phyloP scores from a whole-genome alignment of 2,888 invertebrate genomes.

The Oscheius sp. region DNA sequence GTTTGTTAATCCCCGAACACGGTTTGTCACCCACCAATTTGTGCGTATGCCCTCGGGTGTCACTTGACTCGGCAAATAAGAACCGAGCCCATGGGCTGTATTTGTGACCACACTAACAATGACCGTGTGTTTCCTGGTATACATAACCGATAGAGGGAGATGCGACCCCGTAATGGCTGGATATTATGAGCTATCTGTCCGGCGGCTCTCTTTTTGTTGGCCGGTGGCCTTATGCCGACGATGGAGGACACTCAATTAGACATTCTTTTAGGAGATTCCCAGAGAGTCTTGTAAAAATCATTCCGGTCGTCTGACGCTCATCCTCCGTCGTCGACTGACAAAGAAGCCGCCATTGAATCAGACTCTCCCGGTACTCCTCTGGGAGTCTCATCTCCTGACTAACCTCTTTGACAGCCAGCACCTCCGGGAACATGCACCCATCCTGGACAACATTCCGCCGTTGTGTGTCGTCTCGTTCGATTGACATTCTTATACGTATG shows the following conservation, averaged over 20 bases:
- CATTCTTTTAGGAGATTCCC: not conserved
- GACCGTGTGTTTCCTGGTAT: slow-evolving; percentile 32
- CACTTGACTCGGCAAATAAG: slow-evolving; percentile 36
- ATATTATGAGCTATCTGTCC: slow-evolving; percentile 14
- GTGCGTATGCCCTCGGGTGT: slow-evolving; percentile 29
- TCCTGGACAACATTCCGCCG: slow-evolving; percentile 76
- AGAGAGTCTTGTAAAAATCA: slow-evolving; percentile 3
- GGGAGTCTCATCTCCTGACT: slow-evolving; percentile 11
- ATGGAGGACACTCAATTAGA: not conserved
- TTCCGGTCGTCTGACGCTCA: slow-evolving; percentile 21
- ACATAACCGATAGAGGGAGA: not conserved
- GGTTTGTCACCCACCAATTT: slow-evolving; percentile 23
- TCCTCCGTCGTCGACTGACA: not conserved
- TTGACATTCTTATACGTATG: slow-evolving; percentile 75
- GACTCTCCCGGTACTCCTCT: slow-evolving; percentile 15
- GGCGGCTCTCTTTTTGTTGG: slow-evolving; percentile 23
- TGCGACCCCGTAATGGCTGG: slow-evolving; percentile 19
- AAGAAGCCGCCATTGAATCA: slow-evolving; percentile 11
- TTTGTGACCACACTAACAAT: slow-evolving; percentile 19
- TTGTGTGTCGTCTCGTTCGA: slow-evolving; percentile 74
- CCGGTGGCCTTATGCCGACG: slow-evolving; percentile 13
- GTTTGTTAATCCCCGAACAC: slow-evolving; percentile 1
- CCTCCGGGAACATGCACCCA: slow-evolving; percentile 74
- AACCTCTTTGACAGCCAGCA: slow-evolving; percentile 75
- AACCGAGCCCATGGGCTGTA: slow-evolving; percentile 19